Evolutionary conservation across 2,888 invertebrate genomes (phyloP), one percentile per base, ranked within the genome.

Genomic region (Oscheius sp.): DNA sequence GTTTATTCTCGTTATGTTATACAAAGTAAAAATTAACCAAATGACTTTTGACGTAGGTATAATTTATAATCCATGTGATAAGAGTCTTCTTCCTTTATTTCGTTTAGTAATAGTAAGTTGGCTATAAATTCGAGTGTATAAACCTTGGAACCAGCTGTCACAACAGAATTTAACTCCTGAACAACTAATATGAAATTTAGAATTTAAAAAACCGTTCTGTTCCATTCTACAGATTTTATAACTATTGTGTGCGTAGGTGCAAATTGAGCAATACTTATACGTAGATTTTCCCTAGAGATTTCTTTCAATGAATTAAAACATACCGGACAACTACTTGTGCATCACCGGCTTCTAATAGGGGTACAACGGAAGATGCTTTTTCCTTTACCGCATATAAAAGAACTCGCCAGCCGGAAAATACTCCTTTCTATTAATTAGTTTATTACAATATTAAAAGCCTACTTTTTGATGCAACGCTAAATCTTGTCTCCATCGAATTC

Each of bases 81-180:
- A 14, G 32, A 45, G 6, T 36, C 49, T 24, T 36, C 47, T 12
- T 57, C 56, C n/a, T 45, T 12, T 9, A 66, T 33, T 12, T 57
- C 56, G 24, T 45, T 12, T 9, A 66, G 32, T 6, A 57, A 14
- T 14, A 67, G 33, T 12, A 41, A 45, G 6, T 45, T 57, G 2
- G 66, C 24, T 12, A 67, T 47, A 36, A 49, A 67, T 3, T 56
- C 56, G 12, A 67, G 33, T 9, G 9, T 2, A 26, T 33, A 57
- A 2, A 57, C 66, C 36, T 57, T 45, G 8, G 36, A 22, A 0
- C 47, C 47, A 6, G 20, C 9, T 9, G 57, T 3, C 9, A 47
- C 49, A 20, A 56, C 41, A 26, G 47, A 6, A 17, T 47, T 14
- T 28, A 57, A 36, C n/a, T 67, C 66, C 66, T 67, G 47, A 45